Base-by-base conservation (phyloP, 2,888 invertebrate genomes). In the Cryptus viduatorius region DNA sequence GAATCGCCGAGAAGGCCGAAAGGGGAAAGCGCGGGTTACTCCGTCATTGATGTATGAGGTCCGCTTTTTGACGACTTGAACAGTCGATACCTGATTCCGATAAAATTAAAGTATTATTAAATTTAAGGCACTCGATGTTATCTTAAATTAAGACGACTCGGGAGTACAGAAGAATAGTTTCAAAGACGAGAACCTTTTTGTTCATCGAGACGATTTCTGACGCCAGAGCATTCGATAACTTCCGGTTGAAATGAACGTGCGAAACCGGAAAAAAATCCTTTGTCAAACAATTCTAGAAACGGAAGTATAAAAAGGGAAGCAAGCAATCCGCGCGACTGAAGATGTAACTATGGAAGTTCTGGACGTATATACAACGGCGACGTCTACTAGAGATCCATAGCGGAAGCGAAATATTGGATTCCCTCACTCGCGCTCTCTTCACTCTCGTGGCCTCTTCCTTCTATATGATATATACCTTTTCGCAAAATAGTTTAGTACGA, bases 291-390 rank as follows among this genome's bases (percentile, higher is more conserved):
- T 80, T 81, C 65, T 56, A 8, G 53, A 46, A 59, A 86, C 68
- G 69, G 68, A 76, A 69, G 81, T 73, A 86, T 79, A 75, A 83
- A 87, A 82, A 79, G 83, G 65, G 83, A 84, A 67, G 82, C 84
- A 87, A 87, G 87, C 85, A 85, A 88, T 87, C 85, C 89, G 86
- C 86, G 85, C 86, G 89, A 87, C 89, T 87, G 89, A 86, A 86
- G 86, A 86, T 85, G 89, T 88, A 89, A 88, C 88, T 86, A 88
- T 88, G 86, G 86, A 69, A 84, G 87, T 87, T 59, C 65, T 75
- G 80, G 73, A 75, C 79, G 72, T 61, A 64, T 50, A 37, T 61
- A 64, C 64, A 37, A 24, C 56, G 71, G 82, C 83, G 84, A 86
- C 78, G 81, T 87, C 86, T 80, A 69, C 75, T 48, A 42, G 65